These are phyloP conservation scores for Neodontobutis hainanensis DNA, from an alignment of 2,113 vertebrate genomes.

Conservation along the genomic window DNA sequence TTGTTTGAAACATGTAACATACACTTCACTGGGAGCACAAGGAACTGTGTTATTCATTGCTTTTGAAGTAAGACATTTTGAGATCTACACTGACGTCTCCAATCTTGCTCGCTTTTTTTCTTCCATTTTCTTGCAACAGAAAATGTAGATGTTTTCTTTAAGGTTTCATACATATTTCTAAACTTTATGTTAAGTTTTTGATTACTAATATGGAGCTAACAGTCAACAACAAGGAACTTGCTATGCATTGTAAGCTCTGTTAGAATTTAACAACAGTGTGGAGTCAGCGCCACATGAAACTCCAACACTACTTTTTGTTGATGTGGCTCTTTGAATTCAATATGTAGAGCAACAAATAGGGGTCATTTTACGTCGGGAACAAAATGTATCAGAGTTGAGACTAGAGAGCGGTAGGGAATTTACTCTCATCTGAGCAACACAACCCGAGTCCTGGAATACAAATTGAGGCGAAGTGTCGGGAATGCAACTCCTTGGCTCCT, in stretches of 20 bases:
- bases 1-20: too few species aligned
- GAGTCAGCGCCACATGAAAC: conserved; percentile 12
- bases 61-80: too few species aligned
- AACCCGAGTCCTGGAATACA: conserved; percentile 40
- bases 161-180: too few species aligned
- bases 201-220: neutral
- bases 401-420: conserved; percentile 24
- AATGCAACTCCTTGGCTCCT: conserved; percentile 11
- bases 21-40: too few species aligned
- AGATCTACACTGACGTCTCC: too few species aligned
- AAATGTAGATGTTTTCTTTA: too few species aligned
- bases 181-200: too few species aligned
- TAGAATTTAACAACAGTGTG: neutral
- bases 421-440: conserved; percentile 30
- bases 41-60: too few species aligned
- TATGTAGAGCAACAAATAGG: conserved; percentile 32
- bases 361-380: conserved; percentile 32
- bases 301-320: conserved; percentile 12
- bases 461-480: conserved; percentile 32
- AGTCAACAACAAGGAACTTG: neutral
- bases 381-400: conserved; percentile 23
- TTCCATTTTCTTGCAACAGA: too few species aligned
- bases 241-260: neutral
- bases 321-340: conserved; percentile 30
- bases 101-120: too few species aligned